Base-by-base conservation (phyloP, 1,140 invertebrate genomes). In the Ruditapes philippinarum region DNA sequence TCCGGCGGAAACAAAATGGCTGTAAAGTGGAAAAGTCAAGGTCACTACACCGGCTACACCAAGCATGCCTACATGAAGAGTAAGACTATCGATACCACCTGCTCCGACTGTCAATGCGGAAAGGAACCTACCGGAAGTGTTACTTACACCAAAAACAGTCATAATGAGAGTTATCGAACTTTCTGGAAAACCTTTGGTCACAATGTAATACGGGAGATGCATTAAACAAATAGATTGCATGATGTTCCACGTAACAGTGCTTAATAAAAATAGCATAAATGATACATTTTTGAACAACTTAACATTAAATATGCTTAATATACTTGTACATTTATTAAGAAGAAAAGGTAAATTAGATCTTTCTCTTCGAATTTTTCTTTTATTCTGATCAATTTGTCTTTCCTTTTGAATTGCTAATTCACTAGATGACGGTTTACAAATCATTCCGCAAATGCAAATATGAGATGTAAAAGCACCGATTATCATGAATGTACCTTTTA, bases 191-290 rank as follows among this genome's bases (percentile, higher is more conserved):
- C 68, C 78, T 28, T 81, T 68, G 14, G 45, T 73, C 5, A 68
- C 25, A 4, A 88, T 33, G 51, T 70, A 88, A 51, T 88, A 57
- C 49, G 86, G 86, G 54, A 88, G 33, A 88, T 88, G 86, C 40
- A 88, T 70, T 19, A 88, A 57, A 73, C 76, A 80, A 0, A 88
- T 45, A 17, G 73, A 78, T 4, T 42, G 45, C 78, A 81, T 49
- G 17, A 88, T 33, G 31, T 88, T 88, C 86, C 86, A 88, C 7
- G 86, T 57, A 31, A 42, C 17, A 68, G 86, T 88, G 42, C 86
- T 88, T 31, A 88, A 25, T 31, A 88, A 54, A 51, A 70, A 88
- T 31, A 88, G 57, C 36, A 88, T 19, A 38, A 88, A 88, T 3
- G 76, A 33, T 12, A 49, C 33, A 49, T 88, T 88, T 0, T 40